Base-by-base conservation (phyloP, 2,113 vertebrate species). In the Lamprotornis superbus region DNA sequence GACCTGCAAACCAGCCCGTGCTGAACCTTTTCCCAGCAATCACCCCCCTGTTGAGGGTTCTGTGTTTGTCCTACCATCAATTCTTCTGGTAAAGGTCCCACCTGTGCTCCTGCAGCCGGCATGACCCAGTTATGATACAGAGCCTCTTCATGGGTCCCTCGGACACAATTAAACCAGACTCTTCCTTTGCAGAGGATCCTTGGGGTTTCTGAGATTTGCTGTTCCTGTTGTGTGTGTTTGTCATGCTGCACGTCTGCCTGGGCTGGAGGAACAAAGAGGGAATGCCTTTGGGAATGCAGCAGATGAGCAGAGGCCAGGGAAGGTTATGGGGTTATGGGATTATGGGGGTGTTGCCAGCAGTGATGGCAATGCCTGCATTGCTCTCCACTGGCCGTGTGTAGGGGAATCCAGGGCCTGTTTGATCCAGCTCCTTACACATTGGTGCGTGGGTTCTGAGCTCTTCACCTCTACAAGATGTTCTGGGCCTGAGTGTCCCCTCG, bases 371-470 rank as follows among this genome's bases (percentile, higher is more conserved):
- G 35, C 49, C 40, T 50, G 68, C 7, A 0, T 3, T 0, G 63
- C 73, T 64, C 25, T 4, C 16, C 13, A 0, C 65, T 42, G 64
- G 20, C 46, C 1, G 0, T 0, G 5, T 11, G 59, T 3, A 2
- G 35, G 25, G 47, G 57, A 28, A 12, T 2, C 40, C 75, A 30
- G 2, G 3, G 24, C 35, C 52, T 31, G 4, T 28, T 8, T 39
- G 83, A 20, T 60, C 28, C 7, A 2, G 28, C 47, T 86, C 42
- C 5, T 31, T 20, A 12, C 0, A 0, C 56, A 3, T 3, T 4
- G 1, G 6, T 8, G 40, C 19, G n/a, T 0, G 33, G 10, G 33
- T 11, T 73, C 17, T 0, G 5, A 89, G 82, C 39, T 84, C 49
- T 55, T 39, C 1, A 1, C 25, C 44, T 47, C 64, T 47, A 50